Conservation (phyloP, 2,797 vertebrate species). For the Masticophis lateralis region DNA sequence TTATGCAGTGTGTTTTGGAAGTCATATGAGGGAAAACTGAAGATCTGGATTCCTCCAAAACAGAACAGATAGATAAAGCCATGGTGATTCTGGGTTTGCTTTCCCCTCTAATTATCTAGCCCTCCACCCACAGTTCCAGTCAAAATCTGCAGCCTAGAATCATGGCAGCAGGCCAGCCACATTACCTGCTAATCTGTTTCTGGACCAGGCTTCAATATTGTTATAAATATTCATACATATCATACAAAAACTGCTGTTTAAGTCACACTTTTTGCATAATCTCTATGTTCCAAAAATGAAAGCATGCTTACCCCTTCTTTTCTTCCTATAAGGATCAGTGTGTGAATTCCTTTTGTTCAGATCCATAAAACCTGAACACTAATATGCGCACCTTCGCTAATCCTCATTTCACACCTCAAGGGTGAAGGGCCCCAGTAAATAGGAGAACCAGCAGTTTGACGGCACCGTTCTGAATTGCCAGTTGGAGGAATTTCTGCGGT, state of each 20-base stretch:
- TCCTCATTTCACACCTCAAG: slow-evolving; percentile 72
- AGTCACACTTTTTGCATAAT: slow-evolving; percentile 73
- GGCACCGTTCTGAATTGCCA: slow-evolving; percentile 22
- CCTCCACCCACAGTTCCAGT: slow-evolving; percentile 39
- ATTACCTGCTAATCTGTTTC: slow-evolving; percentile 71
- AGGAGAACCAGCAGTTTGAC: slow-evolving; percentile 42
- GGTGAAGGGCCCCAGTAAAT: slow-evolving; percentile 63
- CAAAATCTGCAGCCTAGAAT: slow-evolving; percentile 56
- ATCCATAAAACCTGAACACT: slow-evolving; percentile 69
- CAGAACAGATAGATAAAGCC: slow-evolving; percentile 48
- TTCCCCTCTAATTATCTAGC: neutral
- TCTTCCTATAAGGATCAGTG: slow-evolving; percentile 65
- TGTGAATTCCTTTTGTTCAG: slow-evolving; percentile 72
- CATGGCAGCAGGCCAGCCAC: slow-evolving; percentile 69
- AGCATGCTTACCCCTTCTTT: slow-evolving; percentile 58
- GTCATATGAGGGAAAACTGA: slow-evolving; percentile 50
- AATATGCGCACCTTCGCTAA: slow-evolving; percentile 71
- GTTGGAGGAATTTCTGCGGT: slow-evolving; percentile 31
- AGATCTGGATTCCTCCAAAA: slow-evolving; percentile 60
- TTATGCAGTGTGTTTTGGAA: slow-evolving; percentile 34
- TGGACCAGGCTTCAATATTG: slow-evolving; percentile 64
- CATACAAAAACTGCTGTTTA: slow-evolving; percentile 68
- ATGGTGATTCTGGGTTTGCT: slow-evolving; percentile 38
- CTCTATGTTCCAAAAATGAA: slow-evolving; percentile 72
- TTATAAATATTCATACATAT: slow-evolving; percentile 77